A percentile compares a stretch with the other conserved stretches of the same genome.
Conservation (phyloP, 2,888 invertebrate genomes). For the Ochropleura leucogaster region DNA sequence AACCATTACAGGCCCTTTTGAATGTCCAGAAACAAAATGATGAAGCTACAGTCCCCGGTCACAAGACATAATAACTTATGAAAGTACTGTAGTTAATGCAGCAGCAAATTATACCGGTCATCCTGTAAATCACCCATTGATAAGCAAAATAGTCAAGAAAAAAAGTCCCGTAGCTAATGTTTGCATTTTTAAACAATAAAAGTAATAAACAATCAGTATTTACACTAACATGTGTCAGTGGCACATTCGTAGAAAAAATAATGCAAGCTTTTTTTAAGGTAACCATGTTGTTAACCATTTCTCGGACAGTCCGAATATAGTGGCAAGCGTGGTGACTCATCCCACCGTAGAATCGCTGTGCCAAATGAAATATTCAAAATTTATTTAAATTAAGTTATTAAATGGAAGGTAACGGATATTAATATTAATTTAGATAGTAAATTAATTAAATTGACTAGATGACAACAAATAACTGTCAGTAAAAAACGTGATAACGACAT, state of each 20-base stretch:
- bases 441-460: constrained; percentile 8
- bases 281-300: constrained; percentile 41
- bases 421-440: constrained; percentile 15
- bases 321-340: constrained; percentile 38
- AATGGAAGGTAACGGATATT: constrained; percentile 15
- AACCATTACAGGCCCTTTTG: too few relatives aligned
- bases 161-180: too few relatives aligned
- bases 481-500: constrained; percentile 5
- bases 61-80: too few relatives aligned
- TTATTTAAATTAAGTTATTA: constrained; percentile 25
- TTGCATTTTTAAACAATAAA: neutral
- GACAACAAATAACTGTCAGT: constrained; percentile 15
- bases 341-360: neutral
- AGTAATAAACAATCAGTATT: constrained; percentile 17
- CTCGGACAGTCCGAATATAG: constrained; percentile 48
- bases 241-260: constrained; percentile 45
- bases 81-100: too few relatives aligned
- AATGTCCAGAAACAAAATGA: too few relatives aligned
- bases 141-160: too few relatives aligned
- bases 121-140: too few relatives aligned
- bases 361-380: neutral
- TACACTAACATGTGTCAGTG: constrained; percentile 1
- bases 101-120: too few relatives aligned
- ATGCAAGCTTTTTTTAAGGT: constrained; percentile 38
- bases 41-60: too few relatives aligned